phyloP scores from a whole-genome alignment of 1,140 invertebrate species.

The Drosophila takahashii region DNA sequence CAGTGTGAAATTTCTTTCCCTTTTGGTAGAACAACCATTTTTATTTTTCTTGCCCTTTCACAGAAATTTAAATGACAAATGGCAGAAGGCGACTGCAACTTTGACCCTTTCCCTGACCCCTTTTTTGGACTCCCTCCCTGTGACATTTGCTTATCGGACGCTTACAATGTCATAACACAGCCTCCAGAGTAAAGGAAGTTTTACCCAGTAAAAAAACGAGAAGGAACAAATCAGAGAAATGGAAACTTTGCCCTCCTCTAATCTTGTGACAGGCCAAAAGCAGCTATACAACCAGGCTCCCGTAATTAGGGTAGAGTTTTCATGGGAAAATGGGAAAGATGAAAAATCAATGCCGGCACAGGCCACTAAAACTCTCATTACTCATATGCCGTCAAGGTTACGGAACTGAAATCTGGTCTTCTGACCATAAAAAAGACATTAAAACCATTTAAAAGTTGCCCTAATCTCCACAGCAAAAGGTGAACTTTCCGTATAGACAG shows the following conservation, averaged over 20 bases:
- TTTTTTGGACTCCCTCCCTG: slow-evolving; percentile 14
- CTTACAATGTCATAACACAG: slow-evolving; percentile 77
- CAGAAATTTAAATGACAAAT: slow-evolving; percentile 78
- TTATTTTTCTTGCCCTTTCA: slow-evolving; percentile 65
- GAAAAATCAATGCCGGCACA: slow-evolving; percentile 69
- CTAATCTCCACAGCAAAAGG: slow-evolving; percentile 66
- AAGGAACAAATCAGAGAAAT: slow-evolving; percentile 17
- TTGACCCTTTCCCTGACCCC: slow-evolving; percentile 70
- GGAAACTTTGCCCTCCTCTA: slow-evolving; percentile 68
- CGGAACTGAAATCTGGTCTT: slow-evolving; percentile 23
- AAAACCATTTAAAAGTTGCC: slow-evolving; percentile 80
- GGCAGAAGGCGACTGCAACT: slow-evolving; percentile 67
- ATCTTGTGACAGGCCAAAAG: slow-evolving; percentile 73
- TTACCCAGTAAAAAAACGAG: slow-evolving; percentile 6
- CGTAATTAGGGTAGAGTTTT: slow-evolving; percentile 66
- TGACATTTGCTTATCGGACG: slow-evolving; percentile 75
- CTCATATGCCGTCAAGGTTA: slow-evolving; percentile 67
- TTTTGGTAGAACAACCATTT: slow-evolving; percentile 36
- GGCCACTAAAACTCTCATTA: slow-evolving; percentile 73
- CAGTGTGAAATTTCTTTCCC: neutral
- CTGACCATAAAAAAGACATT: slow-evolving; percentile 73
- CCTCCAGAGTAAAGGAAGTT: slow-evolving; percentile 43
- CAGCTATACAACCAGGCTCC: slow-evolving; percentile 9
- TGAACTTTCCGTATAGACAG: slow-evolving; percentile 53
- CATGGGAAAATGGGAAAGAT: slow-evolving; percentile 16